Evolutionary conservation across 2,888 invertebrate genomes (phyloP), one percentile per base, ranked within the genome.

Genomic region (Mesochorus sp.): DNA sequence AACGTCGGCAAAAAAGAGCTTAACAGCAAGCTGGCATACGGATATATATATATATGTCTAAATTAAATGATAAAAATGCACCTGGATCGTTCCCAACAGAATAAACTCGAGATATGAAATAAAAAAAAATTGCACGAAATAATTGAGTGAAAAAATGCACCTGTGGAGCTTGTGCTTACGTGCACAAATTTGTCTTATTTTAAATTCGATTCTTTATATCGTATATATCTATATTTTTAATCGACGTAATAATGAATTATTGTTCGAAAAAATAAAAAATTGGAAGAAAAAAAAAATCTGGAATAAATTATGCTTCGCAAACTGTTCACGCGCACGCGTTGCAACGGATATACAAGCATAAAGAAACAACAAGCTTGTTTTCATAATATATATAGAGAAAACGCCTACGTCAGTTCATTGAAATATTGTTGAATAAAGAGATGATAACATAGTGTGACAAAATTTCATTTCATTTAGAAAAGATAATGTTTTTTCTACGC

Each of bases 1-100:
- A 39, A 67, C 6, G 59, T 53, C 51, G 44, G 57, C 42, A 44
- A 53, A 8, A 28, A n/a, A 70, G 57, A 59, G 8, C 12, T 12
- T 37, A 37, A 34, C 14, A 28, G 31, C 31, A 4, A n/a, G 2
- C 14, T 10, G 12, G 0, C 42, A 24, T 12, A 12, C 10, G 8
- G 47, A 19, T 59, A 37, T 26, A 19, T 47, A 47, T 67, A 28
- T 10, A 55, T 55, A 67, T 44, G 8, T 3, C 4, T 31, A 2
- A n/a, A 19, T 10, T 8, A 28, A 61, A 28, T 4, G 37, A 1
- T 21, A 21, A 47, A 17, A 19, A 21, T 47, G 19, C 19, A 21
- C 8, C 10, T 1, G 2, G 19, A 19, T 21, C 21, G 47, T 47
- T 47, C n/a, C 21, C 2, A 17, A 61, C 14, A 44, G 44, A 44